A percentile compares a stretch with the other conserved stretches of the same genome.
Evolutionary conservation across 2,797 vertebrate genomes (phyloP).

Genomic region (Miichthys miiuy): DNA sequence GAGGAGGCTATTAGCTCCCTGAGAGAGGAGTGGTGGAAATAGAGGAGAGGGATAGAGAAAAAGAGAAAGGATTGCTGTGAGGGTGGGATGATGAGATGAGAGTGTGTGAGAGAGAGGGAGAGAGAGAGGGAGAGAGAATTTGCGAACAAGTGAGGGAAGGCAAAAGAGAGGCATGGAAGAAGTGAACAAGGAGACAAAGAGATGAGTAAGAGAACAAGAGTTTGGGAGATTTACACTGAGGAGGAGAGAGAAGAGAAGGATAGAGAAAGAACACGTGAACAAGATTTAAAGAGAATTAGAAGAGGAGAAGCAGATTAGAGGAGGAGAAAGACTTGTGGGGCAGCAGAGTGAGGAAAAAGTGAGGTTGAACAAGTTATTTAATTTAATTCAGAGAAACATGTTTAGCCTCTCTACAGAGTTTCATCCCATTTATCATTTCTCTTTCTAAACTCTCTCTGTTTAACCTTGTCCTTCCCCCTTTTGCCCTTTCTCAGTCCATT

Average conservation of each 20-base stretch:
- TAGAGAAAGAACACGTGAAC: constrained; percentile 39
- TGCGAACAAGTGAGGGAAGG: constrained; percentile 54
- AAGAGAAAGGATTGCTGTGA: constrained; percentile 73
- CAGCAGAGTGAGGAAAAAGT: constrained; percentile 48
- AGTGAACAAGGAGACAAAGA: constrained; percentile 54
- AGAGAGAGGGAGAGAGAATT: constrained; percentile 47
- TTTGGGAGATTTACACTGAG: constrained; percentile 50
- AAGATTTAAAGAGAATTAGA: constrained; percentile 64
- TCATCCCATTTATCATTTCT: constrained; percentile 58
- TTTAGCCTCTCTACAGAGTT: constrained; percentile 46
- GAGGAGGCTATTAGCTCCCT: constrained; percentile 85
- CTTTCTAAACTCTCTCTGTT: constrained; percentile 39
- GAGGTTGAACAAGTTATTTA: constrained; percentile 58
- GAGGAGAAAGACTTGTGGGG: constrained; percentile 45
- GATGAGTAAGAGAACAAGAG: constrained; percentile 47
- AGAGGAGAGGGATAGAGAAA: constrained; percentile 70
- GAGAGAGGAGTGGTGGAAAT: constrained; percentile 79
- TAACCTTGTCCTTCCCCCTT: constrained; percentile 2
- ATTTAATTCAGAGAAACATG: constrained; percentile 68
- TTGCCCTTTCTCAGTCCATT: constrained; percentile 64
- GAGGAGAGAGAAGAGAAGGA: constrained; percentile 26
- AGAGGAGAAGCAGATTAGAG: constrained; percentile 53
- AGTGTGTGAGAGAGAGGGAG: constrained; percentile 17
- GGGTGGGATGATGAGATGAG: constrained; percentile 71
- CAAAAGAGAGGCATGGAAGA: constrained; percentile 43